Conservation (phyloP, 2,888 invertebrate species). For the Drosophila atripex region DNA sequence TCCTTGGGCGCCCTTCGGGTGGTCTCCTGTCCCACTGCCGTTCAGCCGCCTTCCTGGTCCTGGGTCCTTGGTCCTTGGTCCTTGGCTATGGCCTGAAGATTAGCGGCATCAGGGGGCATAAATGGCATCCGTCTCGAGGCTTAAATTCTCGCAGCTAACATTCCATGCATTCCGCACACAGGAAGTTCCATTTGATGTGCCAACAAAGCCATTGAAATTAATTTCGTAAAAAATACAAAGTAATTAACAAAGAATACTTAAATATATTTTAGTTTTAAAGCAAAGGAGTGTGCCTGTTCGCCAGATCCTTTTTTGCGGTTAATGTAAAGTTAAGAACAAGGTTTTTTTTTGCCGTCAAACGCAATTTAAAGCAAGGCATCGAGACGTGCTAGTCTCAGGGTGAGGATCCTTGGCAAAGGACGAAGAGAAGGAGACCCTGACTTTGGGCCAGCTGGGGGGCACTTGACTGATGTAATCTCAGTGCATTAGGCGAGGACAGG, state of each 20-base stretch:
- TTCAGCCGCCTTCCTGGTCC: neutral
- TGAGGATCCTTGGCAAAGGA: conserved; percentile 14
- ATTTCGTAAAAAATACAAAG: conserved; percentile 5
- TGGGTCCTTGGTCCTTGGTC: conserved; percentile 3
- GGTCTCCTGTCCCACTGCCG: no score
- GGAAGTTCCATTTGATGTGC: conserved; percentile 15
- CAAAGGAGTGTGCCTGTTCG: neutral
- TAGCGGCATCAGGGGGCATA: conserved; percentile 24
- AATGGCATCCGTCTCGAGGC: conserved; percentile 33
- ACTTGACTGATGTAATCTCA: conserved; percentile 51
- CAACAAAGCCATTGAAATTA: conserved; percentile 12
- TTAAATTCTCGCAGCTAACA: conserved; percentile 26
- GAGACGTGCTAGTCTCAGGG: conserved; percentile 39
- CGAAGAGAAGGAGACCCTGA: conserved; percentile 19
- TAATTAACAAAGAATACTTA: conserved; percentile 9
- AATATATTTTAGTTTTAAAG: neutral
- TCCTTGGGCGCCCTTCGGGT: conserved; percentile 31
- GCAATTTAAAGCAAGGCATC: conserved; percentile 34
- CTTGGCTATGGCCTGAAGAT: conserved; percentile 10
- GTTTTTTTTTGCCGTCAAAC: conserved; percentile 11
- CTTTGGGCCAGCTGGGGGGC: conserved; percentile 41
- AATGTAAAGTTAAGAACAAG: conserved; percentile 29
- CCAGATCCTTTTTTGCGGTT: conserved; percentile 4
- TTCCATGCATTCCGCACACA: conserved; percentile 26
- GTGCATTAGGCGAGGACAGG: conserved; percentile 51